phyloP scores from a whole-genome alignment of 2,113 vertebrate species.

The Nestor notabilis region DNA sequence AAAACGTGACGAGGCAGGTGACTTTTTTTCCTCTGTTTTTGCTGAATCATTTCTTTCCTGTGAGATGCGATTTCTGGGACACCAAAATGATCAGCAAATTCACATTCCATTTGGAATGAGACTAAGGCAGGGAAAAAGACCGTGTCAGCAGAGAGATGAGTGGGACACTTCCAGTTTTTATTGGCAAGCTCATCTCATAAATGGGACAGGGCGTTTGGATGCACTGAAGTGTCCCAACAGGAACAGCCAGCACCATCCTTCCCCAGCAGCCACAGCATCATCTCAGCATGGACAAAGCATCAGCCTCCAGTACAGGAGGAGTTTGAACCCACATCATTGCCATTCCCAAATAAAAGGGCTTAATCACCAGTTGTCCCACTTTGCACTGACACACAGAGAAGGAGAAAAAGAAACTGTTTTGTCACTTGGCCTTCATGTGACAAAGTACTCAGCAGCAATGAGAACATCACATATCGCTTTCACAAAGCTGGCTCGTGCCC shows the following conservation, averaged over 20 bases:
- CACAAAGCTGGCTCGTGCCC: not conserved
- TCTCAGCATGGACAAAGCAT: not conserved
- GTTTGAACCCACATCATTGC: not conserved
- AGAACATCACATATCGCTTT: not conserved
- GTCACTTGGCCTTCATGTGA: not conserved
- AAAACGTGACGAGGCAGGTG: not conserved
- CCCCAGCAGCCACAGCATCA: not conserved
- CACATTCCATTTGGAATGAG: not conserved
- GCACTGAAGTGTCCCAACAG: not conserved
- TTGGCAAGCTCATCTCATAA: not conserved
- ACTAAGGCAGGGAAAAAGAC: not conserved
- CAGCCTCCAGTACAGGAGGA: not conserved
- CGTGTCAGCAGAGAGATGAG: rapidly evolving
- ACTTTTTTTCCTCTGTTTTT: not conserved
- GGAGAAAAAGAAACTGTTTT: not conserved
- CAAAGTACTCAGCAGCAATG: not conserved
- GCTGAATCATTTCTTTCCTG: not conserved
- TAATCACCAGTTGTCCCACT: not conserved
- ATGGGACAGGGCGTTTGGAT: not conserved
- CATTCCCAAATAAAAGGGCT: not conserved
- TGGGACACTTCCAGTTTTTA: not conserved
- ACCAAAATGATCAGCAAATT: not conserved
- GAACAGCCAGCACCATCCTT: not conserved
- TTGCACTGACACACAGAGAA: rapidly evolving
- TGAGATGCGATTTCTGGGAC: rapidly evolving